These are phyloP conservation scores for Folsomia candida DNA, from an alignment of 2,888 invertebrate species.

Conservation along the genomic window DNA sequence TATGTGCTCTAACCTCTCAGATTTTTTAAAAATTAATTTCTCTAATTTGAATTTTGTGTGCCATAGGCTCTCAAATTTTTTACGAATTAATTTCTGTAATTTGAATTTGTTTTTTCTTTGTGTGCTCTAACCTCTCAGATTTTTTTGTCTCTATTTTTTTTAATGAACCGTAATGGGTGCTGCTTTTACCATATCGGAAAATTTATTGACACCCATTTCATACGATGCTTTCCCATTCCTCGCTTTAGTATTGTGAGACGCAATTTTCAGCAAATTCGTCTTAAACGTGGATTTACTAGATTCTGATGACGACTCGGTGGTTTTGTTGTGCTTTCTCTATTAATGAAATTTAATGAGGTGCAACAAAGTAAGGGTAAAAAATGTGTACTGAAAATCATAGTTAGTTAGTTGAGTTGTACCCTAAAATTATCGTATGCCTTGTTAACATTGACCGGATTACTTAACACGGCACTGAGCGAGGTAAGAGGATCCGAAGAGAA, in stretches of 20 bases:
- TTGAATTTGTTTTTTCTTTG: too few species aligned
- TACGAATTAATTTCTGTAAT: too few species aligned
- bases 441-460: neutral
- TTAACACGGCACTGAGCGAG: neutral
- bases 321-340: neutral
- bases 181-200: conserved; percentile 15
- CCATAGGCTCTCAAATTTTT: neutral
- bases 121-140: too few species aligned
- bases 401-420: neutral
- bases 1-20: too few species aligned
- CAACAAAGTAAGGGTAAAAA: neutral
- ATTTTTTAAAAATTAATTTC: too few species aligned
- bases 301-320: neutral
- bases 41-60: neutral
- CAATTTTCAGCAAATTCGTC: neutral
- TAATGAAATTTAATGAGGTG: neutral
- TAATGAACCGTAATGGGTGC: too few species aligned
- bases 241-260: conserved; percentile 1
- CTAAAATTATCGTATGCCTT: neutral
- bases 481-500: neutral
- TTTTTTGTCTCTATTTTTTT: too few species aligned
- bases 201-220: conserved; percentile 10
- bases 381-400: neutral
- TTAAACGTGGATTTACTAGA: neutral
- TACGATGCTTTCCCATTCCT: neutral